A percentile compares a stretch with the other conserved stretches of the same genome.
These are phyloP conservation scores for Chaetops frenatus DNA, from an alignment of 2,113 vertebrate species.

Conservation along the genomic window DNA sequence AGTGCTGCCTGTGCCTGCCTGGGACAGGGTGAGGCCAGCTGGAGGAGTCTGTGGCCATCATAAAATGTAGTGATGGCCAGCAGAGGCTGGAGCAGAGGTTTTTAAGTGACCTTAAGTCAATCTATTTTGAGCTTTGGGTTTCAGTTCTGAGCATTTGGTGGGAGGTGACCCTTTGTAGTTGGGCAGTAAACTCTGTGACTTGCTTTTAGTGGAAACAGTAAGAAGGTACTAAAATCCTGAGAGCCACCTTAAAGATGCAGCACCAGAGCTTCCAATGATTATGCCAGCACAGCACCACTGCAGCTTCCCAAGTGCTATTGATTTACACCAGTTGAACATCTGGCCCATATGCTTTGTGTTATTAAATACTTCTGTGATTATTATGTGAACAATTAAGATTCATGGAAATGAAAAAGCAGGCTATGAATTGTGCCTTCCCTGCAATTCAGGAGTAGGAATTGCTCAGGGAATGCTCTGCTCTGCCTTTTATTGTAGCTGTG, in stretches of 20 bases:
- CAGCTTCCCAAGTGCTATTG: background rate
- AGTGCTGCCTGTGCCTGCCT: background rate
- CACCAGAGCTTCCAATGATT: background rate
- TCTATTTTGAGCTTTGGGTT: background rate
- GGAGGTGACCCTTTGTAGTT: background rate
- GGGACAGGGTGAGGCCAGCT: background rate
- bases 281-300: background rate
- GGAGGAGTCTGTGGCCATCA: background rate
- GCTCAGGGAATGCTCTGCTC: background rate
- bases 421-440: constrained; percentile 27
- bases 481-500: background rate
- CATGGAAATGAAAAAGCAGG: constrained; percentile 40
- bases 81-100: background rate
- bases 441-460: background rate
- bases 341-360: constrained; percentile 57
- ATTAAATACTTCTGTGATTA: constrained; percentile 57
- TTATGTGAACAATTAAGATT: constrained; percentile 60
- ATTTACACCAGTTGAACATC: constrained; percentile 58
- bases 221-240: constrained; percentile 10
- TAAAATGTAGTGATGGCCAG: background rate
- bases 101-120: background rate
- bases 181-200: background rate
- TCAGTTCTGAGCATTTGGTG: background rate
- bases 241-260: constrained; percentile 35
- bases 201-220: constrained; percentile 16